phyloP scores from a whole-genome alignment of 1,140 invertebrate genomes.

The Drosophila nigromelanica region DNA sequence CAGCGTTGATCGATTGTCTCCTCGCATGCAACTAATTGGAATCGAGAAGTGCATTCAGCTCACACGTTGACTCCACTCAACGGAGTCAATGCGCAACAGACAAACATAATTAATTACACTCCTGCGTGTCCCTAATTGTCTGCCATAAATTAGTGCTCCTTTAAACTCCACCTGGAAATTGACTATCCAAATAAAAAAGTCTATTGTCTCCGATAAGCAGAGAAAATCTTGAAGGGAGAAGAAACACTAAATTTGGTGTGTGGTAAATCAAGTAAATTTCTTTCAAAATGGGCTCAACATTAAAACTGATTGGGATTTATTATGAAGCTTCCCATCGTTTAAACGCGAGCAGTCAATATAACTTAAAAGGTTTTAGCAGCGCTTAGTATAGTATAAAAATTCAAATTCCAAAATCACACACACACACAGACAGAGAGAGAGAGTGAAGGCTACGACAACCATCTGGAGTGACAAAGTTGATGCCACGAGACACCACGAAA shows the following conservation, averaged over 20 bases:
- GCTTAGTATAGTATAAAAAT: slow-evolving; percentile 24
- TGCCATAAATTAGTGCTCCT: no score
- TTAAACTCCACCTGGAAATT: no score
- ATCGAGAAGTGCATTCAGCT: slow-evolving; percentile 12
- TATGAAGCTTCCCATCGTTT: no score
- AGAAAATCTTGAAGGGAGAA: no score
- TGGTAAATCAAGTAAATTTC: no score
- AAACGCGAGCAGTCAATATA: no score
- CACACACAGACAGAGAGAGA: slow-evolving; percentile 16
- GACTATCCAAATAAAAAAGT: no score
- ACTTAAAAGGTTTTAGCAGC: slow-evolving; percentile 21
- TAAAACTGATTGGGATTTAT: no score
- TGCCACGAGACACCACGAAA: slow-evolving; percentile 45
- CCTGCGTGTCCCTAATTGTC: background rate
- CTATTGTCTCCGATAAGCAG: no score
- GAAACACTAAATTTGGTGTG: no score
- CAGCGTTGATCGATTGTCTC: slow-evolving; percentile 35
- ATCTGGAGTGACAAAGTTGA: slow-evolving; percentile 31
- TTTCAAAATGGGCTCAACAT: no score
- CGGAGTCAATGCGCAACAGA: background rate
- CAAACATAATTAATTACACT: background rate
- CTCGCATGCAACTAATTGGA: slow-evolving; percentile 46
- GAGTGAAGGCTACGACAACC: background rate
- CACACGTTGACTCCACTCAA: background rate
- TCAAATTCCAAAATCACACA: slow-evolving; percentile 41